Evolutionary conservation across 2,888 invertebrate species (phyloP).

Genomic region (Drosophila pseudotakahashii): DNA sequence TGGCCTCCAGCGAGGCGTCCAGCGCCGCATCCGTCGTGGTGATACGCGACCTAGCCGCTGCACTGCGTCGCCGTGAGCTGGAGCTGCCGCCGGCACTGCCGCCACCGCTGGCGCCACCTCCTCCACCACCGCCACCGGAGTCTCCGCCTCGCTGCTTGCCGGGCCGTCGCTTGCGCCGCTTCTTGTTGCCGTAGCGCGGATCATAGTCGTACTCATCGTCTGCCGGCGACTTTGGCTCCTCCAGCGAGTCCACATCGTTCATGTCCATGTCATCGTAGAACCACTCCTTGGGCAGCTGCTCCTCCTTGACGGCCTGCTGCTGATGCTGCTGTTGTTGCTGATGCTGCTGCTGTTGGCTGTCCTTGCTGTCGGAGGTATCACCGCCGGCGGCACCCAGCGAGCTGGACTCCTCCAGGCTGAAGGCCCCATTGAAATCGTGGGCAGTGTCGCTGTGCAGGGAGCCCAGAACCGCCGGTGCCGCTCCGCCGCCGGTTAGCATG

Average conservation of each 20-base stretch:
- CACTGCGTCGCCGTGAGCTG: conserved; percentile 79
- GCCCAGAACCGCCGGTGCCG: conserved; percentile 65
- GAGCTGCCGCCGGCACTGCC: conserved; percentile 62
- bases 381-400: conserved; percentile 84
- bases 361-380: conserved; percentile 89
- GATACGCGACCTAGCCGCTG: conserved; percentile 63
- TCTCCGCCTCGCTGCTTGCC: conserved; percentile 81
- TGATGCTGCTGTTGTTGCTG: conserved; percentile 84
- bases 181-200: conserved; percentile 84
- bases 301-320: conserved; percentile 89
- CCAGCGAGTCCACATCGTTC: conserved; percentile 95
- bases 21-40: conserved; percentile 67
- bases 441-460: conserved; percentile 68
- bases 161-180: conserved; percentile 83
- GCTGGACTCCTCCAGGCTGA: conserved; percentile 83
- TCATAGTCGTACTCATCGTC: conserved; percentile 97
- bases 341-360: conserved; percentile 90
- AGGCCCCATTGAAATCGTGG: conserved; percentile 83
- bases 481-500: conserved; percentile 62
- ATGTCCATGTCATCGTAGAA: conserved; percentile 95
- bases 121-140: conserved; percentile 58
- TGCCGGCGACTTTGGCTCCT: conserved; percentile 95
- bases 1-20: conserved; percentile 67
- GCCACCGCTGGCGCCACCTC: conserved; percentile 76
- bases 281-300: conserved; percentile 92